phyloP scores from a whole-genome alignment of 2,113 vertebrate species.

The Actinemys pallida region DNA sequence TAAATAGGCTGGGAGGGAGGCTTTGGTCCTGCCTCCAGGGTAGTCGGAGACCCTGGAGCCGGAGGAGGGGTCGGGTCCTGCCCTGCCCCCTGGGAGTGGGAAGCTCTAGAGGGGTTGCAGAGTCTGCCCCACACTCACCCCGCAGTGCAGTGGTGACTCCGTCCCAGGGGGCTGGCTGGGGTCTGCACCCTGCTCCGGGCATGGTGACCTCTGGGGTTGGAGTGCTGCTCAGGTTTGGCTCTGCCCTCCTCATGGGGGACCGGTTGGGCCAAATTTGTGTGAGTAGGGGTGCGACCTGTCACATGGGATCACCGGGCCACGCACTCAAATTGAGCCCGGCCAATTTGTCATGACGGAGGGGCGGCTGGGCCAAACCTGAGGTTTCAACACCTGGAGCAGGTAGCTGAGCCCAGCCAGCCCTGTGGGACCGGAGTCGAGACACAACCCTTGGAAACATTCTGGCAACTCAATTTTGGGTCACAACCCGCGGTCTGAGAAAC shows the following conservation, averaged over 20 bases:
- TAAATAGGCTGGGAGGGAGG: too few species aligned
- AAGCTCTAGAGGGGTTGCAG: too few species aligned
- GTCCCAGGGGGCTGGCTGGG: not conserved
- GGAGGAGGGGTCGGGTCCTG: not conserved
- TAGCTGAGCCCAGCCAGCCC: not conserved
- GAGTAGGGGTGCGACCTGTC: not conserved
- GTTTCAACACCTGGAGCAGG: not conserved
- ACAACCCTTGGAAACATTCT: not conserved
- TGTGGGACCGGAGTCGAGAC: not conserved
- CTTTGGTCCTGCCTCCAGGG: not conserved
- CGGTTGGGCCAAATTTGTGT: not conserved
- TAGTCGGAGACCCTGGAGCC: not conserved
- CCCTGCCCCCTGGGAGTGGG: not conserved
- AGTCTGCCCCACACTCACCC: not conserved
- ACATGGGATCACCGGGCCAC: not conserved
- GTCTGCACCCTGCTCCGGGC: not conserved
- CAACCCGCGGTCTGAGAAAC: not conserved
- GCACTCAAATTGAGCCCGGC: not conserved
- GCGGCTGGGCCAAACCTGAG: not conserved
- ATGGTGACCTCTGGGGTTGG: not conserved
- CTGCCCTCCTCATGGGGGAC: not conserved
- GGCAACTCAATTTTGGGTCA: not conserved
- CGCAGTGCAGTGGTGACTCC: not conserved
- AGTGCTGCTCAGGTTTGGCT: not conserved
- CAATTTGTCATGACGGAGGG: too few species aligned